These are phyloP conservation scores for Trogon melanurus DNA, from an alignment of 2,113 vertebrate genomes.

Conservation along the genomic window DNA sequence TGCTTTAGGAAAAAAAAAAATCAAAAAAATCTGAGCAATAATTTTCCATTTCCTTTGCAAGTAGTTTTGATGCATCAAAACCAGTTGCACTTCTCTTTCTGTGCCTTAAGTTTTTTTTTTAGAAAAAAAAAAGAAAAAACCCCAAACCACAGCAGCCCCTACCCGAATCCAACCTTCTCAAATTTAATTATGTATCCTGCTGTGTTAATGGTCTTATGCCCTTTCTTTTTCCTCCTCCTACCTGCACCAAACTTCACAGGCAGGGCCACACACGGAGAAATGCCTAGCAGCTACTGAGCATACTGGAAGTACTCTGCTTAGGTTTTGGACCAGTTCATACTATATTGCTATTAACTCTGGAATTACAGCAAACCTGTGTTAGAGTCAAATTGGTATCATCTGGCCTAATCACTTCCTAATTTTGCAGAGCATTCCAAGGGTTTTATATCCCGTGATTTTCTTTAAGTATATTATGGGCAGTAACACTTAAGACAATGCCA, in stretches of 20 bases:
- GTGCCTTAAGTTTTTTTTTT: background rate
- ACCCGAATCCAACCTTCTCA: background rate
- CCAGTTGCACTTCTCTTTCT: background rate
- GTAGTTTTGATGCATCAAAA: constrained; percentile 3
- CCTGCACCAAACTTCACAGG: background rate
- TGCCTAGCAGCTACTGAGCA: background rate
- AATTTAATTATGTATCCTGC: background rate
- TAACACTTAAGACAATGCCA: background rate
- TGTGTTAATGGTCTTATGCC: background rate
- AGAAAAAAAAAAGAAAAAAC: background rate
- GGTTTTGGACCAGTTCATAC: constrained; percentile 2
- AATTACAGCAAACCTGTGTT: background rate
- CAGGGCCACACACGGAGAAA: background rate
- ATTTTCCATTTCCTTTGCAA: constrained; percentile 5
- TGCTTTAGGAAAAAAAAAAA: background rate
- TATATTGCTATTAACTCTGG: background rate
- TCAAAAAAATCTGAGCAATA: background rate
- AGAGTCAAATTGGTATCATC: constrained; percentile 47
- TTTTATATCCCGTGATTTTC: constrained; percentile 52
- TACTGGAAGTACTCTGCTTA: background rate
- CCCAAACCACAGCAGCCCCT: background rate
- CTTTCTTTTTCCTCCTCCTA: background rate
- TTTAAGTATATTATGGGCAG: constrained; percentile 24
- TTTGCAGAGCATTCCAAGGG: constrained; percentile 29
- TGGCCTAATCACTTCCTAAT: constrained; percentile 54